Conservation (phyloP, 2,888 invertebrate species). For the Lysandra bellargus region DNA sequence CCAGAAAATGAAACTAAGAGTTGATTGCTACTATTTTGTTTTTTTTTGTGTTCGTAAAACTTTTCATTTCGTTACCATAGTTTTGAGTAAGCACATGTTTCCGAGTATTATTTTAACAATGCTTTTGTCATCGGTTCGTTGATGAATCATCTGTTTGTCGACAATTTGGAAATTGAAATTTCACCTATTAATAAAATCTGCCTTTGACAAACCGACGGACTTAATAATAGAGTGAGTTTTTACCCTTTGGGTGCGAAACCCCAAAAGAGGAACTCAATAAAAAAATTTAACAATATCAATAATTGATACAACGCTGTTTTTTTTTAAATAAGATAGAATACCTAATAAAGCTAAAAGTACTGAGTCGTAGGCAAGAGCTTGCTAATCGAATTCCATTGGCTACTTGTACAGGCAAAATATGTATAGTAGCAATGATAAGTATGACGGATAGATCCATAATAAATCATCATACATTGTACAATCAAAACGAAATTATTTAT, state of each 20-base stretch:
- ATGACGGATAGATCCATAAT: slow-evolving; percentile 32
- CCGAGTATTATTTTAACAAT: not conserved
- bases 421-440: not conserved
- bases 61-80: not conserved
- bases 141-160: not conserved
- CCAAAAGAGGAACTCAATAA: no score
- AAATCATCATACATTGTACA: slow-evolving; percentile 14
- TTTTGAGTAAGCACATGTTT: not conserved
- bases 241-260: no score
- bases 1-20: slow-evolving; percentile 10
- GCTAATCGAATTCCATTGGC: not conserved
- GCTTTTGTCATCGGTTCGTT: not conserved
- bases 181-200: not conserved
- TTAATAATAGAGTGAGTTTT: no score
- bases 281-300: no score
- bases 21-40: not conserved
- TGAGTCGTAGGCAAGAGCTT: no score
- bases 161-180: not conserved
- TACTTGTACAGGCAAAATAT: not conserved
- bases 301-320: no score
- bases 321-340: no score
- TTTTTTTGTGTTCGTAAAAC: not conserved
- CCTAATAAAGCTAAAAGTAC: no score
- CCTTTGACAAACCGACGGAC: no score
- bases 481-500: slow-evolving; percentile 31